Evolutionary conservation across 1,140 invertebrate species (phyloP), one percentile per base, ranked within the genome.

Genomic region (Pseudomyrmex gracilis): DNA sequence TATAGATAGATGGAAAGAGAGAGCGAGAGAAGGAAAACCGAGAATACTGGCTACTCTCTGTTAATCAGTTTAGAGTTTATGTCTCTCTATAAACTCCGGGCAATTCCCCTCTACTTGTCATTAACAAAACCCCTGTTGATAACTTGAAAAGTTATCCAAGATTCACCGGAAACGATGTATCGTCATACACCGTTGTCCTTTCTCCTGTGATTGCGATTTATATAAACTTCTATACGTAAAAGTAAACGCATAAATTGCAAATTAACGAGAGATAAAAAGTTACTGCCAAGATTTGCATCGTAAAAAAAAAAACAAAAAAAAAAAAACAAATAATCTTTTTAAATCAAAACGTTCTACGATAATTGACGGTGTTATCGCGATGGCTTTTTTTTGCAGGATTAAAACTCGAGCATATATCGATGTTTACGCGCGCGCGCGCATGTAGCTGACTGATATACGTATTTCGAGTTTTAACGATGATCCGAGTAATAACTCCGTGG

Each of bases 1-100:
- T n/a, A n/a, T n/a, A n/a, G 45, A 20, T n/a, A 51, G 51, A 71
- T 9, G 24, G 47, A 53, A 7, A 13, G 66, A 12, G 45, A 57
- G 51, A 24, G 47, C 24, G 2, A 78, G 66, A 71, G 87, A 90
- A 87, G 61, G 76, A 47, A n/a, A 17, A 15, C 20, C 85, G 68
- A 84, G 82, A 89, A 90, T 92, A 92, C 92, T 90, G 91, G 93
- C 93, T 91, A 94, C 93, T 34, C 34, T 34, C 34, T 92, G 94
- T 94, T 94, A 94, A 94, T 94, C 94, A 94, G 94, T 94, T 94
- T 94, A 94, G 93, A 94, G 93, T 94, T 94, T 94, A 94, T 94
- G 93, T 94, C 91, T 92, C 78, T 88, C 93, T 91, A 94, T 94
- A 94, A 94, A 94, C 93, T 34, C 90, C 85, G 78, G 85, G 66